Evolutionary conservation across 2,113 vertebrate species (phyloP), one percentile per base, ranked within the genome.

Genomic region (Solea solea): DNA sequence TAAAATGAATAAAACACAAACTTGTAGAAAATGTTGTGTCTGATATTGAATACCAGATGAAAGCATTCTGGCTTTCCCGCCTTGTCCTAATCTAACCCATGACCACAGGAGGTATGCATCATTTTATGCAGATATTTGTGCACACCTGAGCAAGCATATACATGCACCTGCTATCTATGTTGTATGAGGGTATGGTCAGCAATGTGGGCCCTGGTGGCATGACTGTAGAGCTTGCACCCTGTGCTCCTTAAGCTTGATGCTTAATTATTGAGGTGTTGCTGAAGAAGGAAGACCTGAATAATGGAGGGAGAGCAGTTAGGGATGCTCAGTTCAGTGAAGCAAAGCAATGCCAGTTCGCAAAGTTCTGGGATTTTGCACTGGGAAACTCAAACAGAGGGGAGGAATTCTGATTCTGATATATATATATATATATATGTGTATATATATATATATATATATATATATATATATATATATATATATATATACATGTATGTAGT

Each of bases 241-340:
- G 58, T 77, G 60, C 69, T 76, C 69, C 66, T 80, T 76, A 49
- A 80, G 81, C 81, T 83, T 56, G 53, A 76, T 77, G 74, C 82
- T 91, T 84, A 90, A 92, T 90, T 90, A 92, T 90, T 92, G 77
- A 91, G 86, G 80, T 42, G 63, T 34, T 83, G 81, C 78, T 77
- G 85, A 88, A 85, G 75, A 73, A 82, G 78, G 82, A 81, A 77
- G 81, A 74, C 59, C 74, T 89, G 76, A 88, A 88, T 90, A 82
- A 91, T 89, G 69, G 62, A 89, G 49, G 58, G 65, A 58, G 76
- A 82, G 72, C 79, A 64, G 69, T 87, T 87, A 77, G 48, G 79
- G 81, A 75, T 80, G 64, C 84, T 69, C 76, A 75, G 73, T 56
- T 69, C 76, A 34, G 34, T 34, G 72, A 84, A 85, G 84, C 84